Evolutionary conservation across 2,888 invertebrate genomes (phyloP).

Genomic region (Blomia tropicalis): DNA sequence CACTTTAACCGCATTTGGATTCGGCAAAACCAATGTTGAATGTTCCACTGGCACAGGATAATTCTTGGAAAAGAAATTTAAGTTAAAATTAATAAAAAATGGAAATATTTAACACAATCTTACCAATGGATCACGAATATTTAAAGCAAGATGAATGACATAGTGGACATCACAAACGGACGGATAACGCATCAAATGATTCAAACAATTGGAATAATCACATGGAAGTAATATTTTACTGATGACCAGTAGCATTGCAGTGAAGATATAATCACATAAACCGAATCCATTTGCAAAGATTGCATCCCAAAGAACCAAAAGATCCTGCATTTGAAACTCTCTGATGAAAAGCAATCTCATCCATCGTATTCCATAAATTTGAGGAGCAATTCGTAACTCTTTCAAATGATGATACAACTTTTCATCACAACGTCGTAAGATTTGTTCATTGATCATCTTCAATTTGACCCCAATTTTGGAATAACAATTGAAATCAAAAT

Average conservation of each 20-base stretch:
- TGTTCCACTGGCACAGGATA: conserved; percentile 22
- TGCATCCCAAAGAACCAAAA: conserved; percentile 64
- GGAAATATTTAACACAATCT: conserved; percentile 23
- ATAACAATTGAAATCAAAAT: conserved; percentile 36
- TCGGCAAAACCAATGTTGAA: conserved; percentile 23
- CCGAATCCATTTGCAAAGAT: conserved; percentile 53
- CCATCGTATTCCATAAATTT: conserved; percentile 78
- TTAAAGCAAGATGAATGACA: conserved; percentile 47
- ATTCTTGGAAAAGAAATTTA: conserved; percentile 14
- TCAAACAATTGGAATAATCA: conserved; percentile 50
- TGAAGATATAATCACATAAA: conserved; percentile 51
- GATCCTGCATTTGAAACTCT: conserved; percentile 59
- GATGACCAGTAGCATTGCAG: conserved; percentile 59
- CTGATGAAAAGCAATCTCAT: conserved; percentile 62
- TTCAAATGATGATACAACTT: conserved; percentile 50
- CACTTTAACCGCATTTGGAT: conserved; percentile 1
- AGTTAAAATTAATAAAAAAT: background rate
- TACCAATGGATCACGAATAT: conserved; percentile 39
- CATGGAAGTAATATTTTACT: conserved; percentile 46
- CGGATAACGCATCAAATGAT: conserved; percentile 52
- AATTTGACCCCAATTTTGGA: conserved; percentile 38
- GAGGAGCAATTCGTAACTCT: conserved; percentile 58
- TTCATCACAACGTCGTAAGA: conserved; percentile 47
- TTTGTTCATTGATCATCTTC: conserved; percentile 44
- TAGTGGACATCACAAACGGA: conserved; percentile 46